Base-by-base conservation (phyloP, 2,113 vertebrate genomes). In the Recurvirostra avosetta region DNA sequence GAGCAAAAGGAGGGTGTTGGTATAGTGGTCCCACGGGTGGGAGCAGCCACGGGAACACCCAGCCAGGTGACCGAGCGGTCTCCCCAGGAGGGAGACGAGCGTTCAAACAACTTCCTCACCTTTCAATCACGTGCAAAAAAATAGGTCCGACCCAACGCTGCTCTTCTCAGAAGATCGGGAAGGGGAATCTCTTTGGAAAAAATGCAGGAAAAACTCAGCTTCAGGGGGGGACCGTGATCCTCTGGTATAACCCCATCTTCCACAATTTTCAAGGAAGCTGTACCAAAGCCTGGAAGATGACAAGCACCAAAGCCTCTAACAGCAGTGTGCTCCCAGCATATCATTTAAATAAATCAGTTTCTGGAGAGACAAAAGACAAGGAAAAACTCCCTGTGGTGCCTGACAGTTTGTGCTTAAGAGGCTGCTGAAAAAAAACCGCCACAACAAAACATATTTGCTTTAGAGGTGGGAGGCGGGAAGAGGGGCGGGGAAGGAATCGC, bases 291-390 rank as follows among this genome's bases (percentile, higher is more conserved):
- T 0, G 0, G 40, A 86, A 91, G 53, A 68, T 2, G 13, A 77
- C 47, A 81, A 89, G 40, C 53, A 91, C 77, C 8, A 13, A 79
- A 89, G 76, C 29, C 62, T 74, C 72, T 66, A 89, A 78, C 53
- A 90, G 74, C 71, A 93, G 17, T 8, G 14, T 62, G 89, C 45
- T 95, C 53, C 59, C 49, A 94, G 92, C 66, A 67, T 86, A 97
- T 88, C 49, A 96, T 94, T 96, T 95, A 95, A 96, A 95, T 95
- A 88, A 88, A 97, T 86, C 85, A 52, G 67, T 87, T 94, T 91
- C 87, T 67, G 58, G 59, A 79, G 80, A 91, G 94, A 95, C 94
- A 97, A 96, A 96, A 96, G 94, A 91, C 50, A 73, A 91, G 80
- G 58, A 91, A 95, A 93, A 97, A 80, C 59, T 95, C 95, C 89